Percentiles rank a stretch among this genome's conserved stretches.
Conservation (phyloP, 2,888 invertebrate genomes). For the Nasonia oneida region DNA sequence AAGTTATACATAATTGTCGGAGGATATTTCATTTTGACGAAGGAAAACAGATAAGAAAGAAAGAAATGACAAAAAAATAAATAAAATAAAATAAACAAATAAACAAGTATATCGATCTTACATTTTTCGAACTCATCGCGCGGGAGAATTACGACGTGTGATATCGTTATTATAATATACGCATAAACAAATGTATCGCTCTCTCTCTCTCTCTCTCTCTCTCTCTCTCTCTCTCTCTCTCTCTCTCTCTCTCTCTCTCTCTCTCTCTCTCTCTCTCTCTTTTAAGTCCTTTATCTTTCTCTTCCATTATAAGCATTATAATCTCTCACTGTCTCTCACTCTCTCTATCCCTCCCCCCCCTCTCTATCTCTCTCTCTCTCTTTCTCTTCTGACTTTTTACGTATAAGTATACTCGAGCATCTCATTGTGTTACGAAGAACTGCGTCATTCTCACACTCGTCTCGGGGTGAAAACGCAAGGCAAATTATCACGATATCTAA, state of each 20-base stretch:
- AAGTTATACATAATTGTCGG: slow-evolving; percentile 55
- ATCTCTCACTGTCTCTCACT: slow-evolving; percentile 37
- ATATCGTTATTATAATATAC: slow-evolving; percentile 44
- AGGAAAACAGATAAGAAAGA: not conserved
- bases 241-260: slow-evolving; percentile 38
- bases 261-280: slow-evolving; percentile 38
- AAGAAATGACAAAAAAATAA: not conserved
- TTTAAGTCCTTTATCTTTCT: slow-evolving; percentile 41
- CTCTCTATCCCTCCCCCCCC: not conserved
- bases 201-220: slow-evolving; percentile 40
- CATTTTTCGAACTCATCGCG: slow-evolving; percentile 59
- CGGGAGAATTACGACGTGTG: slow-evolving; percentile 36
- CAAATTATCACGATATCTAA: slow-evolving; percentile 8
- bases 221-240: slow-evolving; percentile 39
- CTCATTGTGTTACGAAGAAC: not conserved
- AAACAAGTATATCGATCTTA: slow-evolving; percentile 53
- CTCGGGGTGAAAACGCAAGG: not conserved
- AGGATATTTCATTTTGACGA: slow-evolving; percentile 48
- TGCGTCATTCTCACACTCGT: not conserved
- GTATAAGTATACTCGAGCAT: not conserved
- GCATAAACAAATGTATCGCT: slow-evolving; percentile 42
- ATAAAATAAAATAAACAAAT: slow-evolving; percentile 11
- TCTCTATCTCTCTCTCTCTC: not conserved
- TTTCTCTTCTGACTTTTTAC: not conserved
- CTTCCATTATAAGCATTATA: not conserved